Base-by-base conservation (phyloP, 1,140 invertebrate genomes). In the Trachelipus rathkii region DNA sequence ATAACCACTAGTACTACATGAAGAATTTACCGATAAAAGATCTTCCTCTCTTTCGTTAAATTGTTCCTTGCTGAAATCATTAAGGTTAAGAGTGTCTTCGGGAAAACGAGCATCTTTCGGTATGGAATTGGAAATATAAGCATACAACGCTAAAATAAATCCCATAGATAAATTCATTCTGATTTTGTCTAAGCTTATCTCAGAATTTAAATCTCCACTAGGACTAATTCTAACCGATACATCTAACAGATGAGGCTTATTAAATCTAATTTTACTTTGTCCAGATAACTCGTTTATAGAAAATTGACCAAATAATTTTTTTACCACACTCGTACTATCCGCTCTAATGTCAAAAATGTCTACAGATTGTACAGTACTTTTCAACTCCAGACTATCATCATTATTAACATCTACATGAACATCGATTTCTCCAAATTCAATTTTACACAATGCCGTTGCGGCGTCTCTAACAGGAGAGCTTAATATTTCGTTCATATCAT, bases 391-490 rank as follows among this genome's bases (percentile, higher is more conserved):
- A 81, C 91, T 92, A 45, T 86, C 87, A 82, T 93, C 92, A 60
- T 89, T 91, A 80, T 89, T 91, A 74, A 89, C 87, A 50, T 91
- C 89, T 50, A 90, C 84, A 8, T 87, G 87, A 1, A 89, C 82
- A 33, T 87, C 87, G 0, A 90, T 87, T 84, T 93, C 92, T n/a
- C 90, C 89, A 10, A 92, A 87, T 44, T 89, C 89, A 44, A 93
- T 84, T 82, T 89, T 90, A 15, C 91, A 91, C 15, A 93, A 84
- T 0, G 91, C 91, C 77, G 90, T 90, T 82, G 90, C 91, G 76
- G 90, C 82, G 82, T 92, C 91, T 15, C 91, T 86, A 0, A 92
- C 90, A 0, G 91, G 91, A 3, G 91, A 92, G 84, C 91, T 92
- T 10, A 92, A 83, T 1, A 91, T 84, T 86, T 88, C 91, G 77